Evolutionary conservation across 2,797 vertebrate genomes (phyloP), one percentile per base, ranked within the genome.

Genomic region (Cetoscarus ocellatus): DNA sequence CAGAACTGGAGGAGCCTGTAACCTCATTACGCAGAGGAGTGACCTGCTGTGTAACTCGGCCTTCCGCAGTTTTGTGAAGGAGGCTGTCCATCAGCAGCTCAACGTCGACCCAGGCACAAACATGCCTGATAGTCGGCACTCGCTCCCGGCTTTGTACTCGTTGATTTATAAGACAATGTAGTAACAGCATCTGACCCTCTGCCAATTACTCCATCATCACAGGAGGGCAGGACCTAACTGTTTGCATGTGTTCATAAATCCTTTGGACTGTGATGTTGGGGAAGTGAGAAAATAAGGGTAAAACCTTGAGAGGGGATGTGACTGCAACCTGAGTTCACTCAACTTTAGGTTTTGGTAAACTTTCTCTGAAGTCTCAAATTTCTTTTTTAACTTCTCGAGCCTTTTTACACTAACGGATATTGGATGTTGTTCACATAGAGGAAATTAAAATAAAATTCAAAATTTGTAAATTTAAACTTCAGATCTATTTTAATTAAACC

Each of bases 1-100:
- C 84, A 79, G 74, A 75, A 66, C 67, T 42, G 50, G 63, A 84
- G 63, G 84, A 86, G 86, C 83, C 71, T 43, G 75, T 90, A 89
- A 90, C 90, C 92, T 93, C 91, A 91, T 91, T 91, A 90, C 81
- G 63, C 61, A 70, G 65, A 87, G 79, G 77, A 72, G 84, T 77
- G 80, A 88, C 85, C 85, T 59, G 62, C 65, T 38, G 66, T 79
- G 77, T 75, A 86, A 84, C 85, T 49, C 56, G 5, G 83, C 71
- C 75, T 15, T 61, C 64, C 59, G 47, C 64, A 67, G 72, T 75
- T 51, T 70, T 65, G 63, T 60, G 78, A 89, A 72, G 85, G 82
- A 84, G 84, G 77, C 71, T 70, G 62, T 91, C 75, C 73, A 57
- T 89, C 91, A 87, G 75, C 78, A 65, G 82, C 79, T 86, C 63